Evolutionary conservation across 37 sponge, comb jelly and placozoan genomes (phyloP), one percentile per base, ranked within the genome.

Genomic region (Mnemiopsis leidyi): DNA sequence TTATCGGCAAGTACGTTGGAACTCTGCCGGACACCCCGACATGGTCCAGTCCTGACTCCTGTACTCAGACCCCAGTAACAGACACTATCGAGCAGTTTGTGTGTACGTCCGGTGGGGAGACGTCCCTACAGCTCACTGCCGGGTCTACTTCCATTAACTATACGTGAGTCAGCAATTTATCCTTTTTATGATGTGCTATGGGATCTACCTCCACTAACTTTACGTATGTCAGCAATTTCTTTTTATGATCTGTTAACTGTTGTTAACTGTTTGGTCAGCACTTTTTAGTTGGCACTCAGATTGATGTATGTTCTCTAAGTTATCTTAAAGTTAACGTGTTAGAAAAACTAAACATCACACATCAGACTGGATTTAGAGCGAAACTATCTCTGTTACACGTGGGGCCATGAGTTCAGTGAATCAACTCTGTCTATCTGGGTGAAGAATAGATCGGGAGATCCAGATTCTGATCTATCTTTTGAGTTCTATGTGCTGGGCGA

Each of bases 401-500:
- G 61, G 61, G 61, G 61, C 5, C 9, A 18, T 18, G 61, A 48
- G 61, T 48, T 48, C 61, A 48, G 61, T 48, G 61, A 48, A 18
- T 18, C 5, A 48, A 48, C 61, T 48, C 9, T 48, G 61, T 48
- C 61, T 48, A 3, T 71, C 75, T 71, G 75, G 75, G 75, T 85
- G 9, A 39, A 40, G 3, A 37, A 25, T 18, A 40, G n/a, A 5
- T 26, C 26, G 23, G 90, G 48, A 2, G 3, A 35, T 18, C 0
- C 26, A 9, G 35, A 33, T 26, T 0, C 9, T 39, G 90, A 38
- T 1, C 90, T 85, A 1, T 23, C 90, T 5, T n/a, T 23, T 0
- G 38, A 85, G 90, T 85, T 85, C 36, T 85, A 85, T 25, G 36
- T 39, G 0, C 48, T 85, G 3, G 90, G 90, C 5, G 90, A 85